These are phyloP conservation scores for Sesia apiformis DNA, from an alignment of 2,888 invertebrate genomes.

Conservation along the genomic window DNA sequence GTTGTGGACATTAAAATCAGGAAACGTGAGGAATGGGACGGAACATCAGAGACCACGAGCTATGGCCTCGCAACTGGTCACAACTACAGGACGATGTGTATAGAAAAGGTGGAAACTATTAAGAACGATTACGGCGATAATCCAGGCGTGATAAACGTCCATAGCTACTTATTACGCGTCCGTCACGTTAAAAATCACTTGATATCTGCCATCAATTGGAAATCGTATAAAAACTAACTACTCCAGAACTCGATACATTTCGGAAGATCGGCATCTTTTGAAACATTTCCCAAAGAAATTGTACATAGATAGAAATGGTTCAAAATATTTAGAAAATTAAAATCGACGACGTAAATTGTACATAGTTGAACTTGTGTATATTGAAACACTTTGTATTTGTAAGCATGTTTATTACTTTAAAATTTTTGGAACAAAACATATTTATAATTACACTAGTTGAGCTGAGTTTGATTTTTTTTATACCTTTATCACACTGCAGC, in stretches of 20 bases:
- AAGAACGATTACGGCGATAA: slow-evolving; percentile 46
- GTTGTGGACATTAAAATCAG: slow-evolving; percentile 30
- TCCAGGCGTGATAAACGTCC: slow-evolving; percentile 37
- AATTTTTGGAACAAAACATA: not conserved
- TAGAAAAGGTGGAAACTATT: slow-evolving; percentile 44
- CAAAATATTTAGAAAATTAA: too few species aligned
- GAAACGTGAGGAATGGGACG: slow-evolving; percentile 51
- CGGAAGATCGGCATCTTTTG: not conserved
- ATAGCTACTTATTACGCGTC: slow-evolving; percentile 40
- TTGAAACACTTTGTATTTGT: not conserved
- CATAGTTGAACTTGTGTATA: too few species aligned
- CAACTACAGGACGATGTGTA: slow-evolving; percentile 51
- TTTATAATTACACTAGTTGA: slow-evolving; percentile 30
- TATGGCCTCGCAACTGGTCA: slow-evolving; percentile 45
- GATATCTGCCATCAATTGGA: slow-evolving; percentile 41
- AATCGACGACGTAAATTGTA: too few species aligned
- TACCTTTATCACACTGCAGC: not conserved
- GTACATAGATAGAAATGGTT: too few species aligned
- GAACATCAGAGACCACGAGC: slow-evolving; percentile 37
- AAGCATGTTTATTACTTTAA: not conserved
- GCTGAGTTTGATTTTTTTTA: slow-evolving; percentile 50
- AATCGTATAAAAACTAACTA: slow-evolving; percentile 28
- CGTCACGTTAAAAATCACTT: slow-evolving; percentile 32
- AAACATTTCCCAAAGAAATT: too few species aligned
- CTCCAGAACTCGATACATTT: not conserved